Evolutionary conservation across 37 sponge, comb jelly and placozoan species (phyloP).

Genomic region (Oscarella lobularis): DNA sequence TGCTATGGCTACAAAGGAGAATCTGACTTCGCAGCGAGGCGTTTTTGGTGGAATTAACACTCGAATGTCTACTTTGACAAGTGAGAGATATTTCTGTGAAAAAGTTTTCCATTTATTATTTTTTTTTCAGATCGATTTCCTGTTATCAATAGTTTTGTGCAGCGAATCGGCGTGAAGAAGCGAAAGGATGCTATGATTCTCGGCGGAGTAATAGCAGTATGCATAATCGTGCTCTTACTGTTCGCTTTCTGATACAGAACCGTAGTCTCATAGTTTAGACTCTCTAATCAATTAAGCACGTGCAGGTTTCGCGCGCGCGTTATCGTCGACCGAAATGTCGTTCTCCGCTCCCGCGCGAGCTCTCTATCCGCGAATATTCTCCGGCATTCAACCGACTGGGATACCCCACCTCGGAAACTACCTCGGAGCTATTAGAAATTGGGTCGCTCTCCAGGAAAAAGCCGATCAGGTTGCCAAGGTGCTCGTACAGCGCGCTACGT

Average conservation of each 20-base stretch:
- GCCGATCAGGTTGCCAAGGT: conserved; percentile 2
- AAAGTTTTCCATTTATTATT: not conserved
- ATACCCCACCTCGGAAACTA: conserved; percentile 78
- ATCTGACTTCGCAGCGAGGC: conserved; percentile 58
- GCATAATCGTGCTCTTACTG: conserved; percentile 76
- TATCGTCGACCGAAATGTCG: too few species aligned
- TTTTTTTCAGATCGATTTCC: conserved; percentile 74
- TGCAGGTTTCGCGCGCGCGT: too few species aligned
- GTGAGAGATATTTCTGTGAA: conserved; percentile 3
- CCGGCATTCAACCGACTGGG: conserved; percentile 88
- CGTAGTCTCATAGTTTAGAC: too few species aligned
- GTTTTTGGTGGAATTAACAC: conserved; percentile 17
- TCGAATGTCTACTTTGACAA: not conserved
- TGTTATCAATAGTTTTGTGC: conserved; percentile 82
- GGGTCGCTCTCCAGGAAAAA: conserved; percentile 50
- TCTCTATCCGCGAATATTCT: conserved; percentile 42
- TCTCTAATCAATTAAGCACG: too few species aligned
- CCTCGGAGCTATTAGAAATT: conserved; percentile 68
- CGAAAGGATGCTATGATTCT: conserved; percentile 86
- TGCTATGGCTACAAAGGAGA: conserved; percentile 96
- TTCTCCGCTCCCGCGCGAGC: not conserved
- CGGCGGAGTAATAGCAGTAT: conserved; percentile 89
- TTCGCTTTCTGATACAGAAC: conserved; percentile 63
- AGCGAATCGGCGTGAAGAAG: conserved; percentile 80
- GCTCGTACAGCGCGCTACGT: too few species aligned